Percentiles rank a stretch among this genome's conserved stretches.
Conservation (phyloP, 2,888 invertebrate genomes). For the Smittia sp. region DNA sequence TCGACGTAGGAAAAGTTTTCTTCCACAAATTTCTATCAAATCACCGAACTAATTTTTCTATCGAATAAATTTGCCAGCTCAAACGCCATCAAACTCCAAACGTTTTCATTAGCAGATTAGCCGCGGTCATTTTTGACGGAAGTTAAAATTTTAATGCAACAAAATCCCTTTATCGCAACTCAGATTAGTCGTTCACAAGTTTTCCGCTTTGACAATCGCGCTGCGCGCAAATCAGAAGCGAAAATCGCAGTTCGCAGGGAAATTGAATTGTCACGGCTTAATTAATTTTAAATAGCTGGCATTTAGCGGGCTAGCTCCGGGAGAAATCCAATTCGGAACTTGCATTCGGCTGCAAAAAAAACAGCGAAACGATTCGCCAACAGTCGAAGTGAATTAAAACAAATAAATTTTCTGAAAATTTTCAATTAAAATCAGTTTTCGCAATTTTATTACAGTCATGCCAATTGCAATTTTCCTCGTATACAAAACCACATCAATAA, state of each 20-base stretch:
- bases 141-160: slow-evolving; percentile 17
- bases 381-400: not conserved
- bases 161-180: slow-evolving; percentile 9
- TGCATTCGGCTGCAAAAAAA: not conserved
- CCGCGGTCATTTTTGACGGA: not conserved
- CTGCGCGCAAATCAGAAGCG: not conserved
- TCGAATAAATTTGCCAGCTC: not conserved
- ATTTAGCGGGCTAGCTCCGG: not conserved
- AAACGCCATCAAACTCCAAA: not conserved
- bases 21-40: no score
- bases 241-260: not conserved
- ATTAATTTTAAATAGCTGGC: slow-evolving; percentile 20
- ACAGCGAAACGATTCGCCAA: not conserved
- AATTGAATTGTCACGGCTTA: slow-evolving; percentile 36
- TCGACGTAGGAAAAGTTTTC: no score
- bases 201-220: not conserved
- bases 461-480: slow-evolving; percentile 34
- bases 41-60: no score
- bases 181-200: not conserved
- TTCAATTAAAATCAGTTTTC: slow-evolving; percentile 29
- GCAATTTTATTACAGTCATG: slow-evolving; percentile 37
- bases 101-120: not conserved
- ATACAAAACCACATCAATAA: slow-evolving; percentile 39
- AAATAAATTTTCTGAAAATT: slow-evolving; percentile 15
- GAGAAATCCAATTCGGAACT: not conserved